Base-by-base conservation (phyloP, 2,797 vertebrate species). In the Epinephelus coioides region DNA sequence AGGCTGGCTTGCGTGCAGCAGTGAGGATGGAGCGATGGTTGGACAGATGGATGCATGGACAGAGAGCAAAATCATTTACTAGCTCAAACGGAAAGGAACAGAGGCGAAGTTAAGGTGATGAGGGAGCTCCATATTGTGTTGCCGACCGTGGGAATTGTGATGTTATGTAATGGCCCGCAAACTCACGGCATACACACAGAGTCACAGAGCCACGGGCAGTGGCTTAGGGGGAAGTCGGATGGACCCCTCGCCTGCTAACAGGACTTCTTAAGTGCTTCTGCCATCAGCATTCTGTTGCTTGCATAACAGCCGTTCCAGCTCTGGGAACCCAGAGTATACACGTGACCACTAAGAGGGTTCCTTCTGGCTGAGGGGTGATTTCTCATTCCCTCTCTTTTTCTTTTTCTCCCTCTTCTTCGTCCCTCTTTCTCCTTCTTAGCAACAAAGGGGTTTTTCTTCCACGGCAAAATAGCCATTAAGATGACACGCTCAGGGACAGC, bases 191-290 rank as follows among this genome's bases (percentile, higher is more conserved):
- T 50, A 50, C 71, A 79, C 69, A 81, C 62, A 53, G 30, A 87
- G 69, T 83, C 80, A 77, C 55, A 25, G 61, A 78, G 69, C 78
- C 70, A 57, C 60, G 53, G 66, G 79, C 69, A 40, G 76, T 13
- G 46, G 73, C 73, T 81, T 14, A n/a, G 64, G 82, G 85, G 73
- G 59, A 60, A 78, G 68, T 56, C 13, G 46, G 73, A 55, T 34
- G 73, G 71, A 50, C 78, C 80, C 72, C 59, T 75, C 10, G 43
- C 62, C 65, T 59, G 38, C 79, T 76, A 73, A 84, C 70, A 2
- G 88, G 67, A 89, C 66, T 69, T 84, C 86, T 89, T 83, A 91
- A 94, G 91, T 88, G 86, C 81, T 87, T 74, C 69, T 91, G 73
- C 88, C 89, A 88, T 90, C 83, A 90, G 87, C 79, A 27, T 73